A percentile compares a stretch with the other conserved stretches of the same genome.
Conservation (phyloP, 2,797 vertebrate species). For the Malurus splendens region DNA sequence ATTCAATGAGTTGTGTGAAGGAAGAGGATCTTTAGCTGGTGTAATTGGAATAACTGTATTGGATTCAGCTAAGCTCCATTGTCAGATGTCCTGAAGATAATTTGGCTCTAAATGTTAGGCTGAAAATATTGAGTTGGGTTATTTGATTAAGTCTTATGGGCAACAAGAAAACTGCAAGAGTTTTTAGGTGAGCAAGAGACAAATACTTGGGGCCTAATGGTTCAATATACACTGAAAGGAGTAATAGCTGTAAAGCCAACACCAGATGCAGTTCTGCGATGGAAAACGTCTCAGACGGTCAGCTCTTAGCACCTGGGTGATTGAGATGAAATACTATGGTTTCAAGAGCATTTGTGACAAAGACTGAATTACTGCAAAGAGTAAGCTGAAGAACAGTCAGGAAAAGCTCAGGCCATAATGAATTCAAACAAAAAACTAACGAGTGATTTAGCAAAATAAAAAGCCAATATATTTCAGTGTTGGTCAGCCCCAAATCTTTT, state of each 20-base stretch:
- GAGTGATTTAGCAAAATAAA: neutral
- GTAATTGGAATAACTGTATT: neutral
- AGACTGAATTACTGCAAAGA: neutral
- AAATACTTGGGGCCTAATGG: neutral
- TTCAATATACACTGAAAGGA: neutral
- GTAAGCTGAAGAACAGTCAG: neutral
- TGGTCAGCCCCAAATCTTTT: neutral
- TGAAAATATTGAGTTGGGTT: neutral
- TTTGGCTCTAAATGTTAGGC: neutral
- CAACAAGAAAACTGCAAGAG: neutral
- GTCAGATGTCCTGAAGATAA: neutral
- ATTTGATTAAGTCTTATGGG: neutral
- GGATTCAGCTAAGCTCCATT: neutral
- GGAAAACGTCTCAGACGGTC: neutral
- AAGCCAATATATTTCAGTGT: neutral
- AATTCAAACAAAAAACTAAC: neutral
- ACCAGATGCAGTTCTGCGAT: neutral
- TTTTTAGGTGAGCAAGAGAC: neutral
- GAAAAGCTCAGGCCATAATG: neutral
- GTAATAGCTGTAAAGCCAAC: neutral
- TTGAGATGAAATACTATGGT: neutral
- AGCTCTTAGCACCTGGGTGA: neutral
- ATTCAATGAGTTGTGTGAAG: neutral
- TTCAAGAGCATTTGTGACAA: neutral
- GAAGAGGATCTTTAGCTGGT: neutral